phyloP scores from a whole-genome alignment of 1,140 invertebrate genomes.

The Apis florea region DNA sequence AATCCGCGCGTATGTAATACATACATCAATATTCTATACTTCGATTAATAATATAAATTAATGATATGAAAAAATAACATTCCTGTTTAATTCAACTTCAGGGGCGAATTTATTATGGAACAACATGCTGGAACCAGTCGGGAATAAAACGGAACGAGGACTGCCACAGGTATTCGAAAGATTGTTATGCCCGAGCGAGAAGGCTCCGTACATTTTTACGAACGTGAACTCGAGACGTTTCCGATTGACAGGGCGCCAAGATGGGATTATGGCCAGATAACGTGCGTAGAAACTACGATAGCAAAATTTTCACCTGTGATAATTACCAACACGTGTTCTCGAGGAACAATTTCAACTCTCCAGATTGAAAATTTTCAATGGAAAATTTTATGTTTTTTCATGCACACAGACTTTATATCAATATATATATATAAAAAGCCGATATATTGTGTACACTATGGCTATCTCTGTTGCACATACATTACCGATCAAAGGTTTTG shows the following conservation, averaged over 20 bases:
- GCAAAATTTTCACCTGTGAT: neutral
- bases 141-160: constrained; percentile 82
- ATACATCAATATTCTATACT: no score
- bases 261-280: constrained; percentile 56
- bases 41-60: neutral
- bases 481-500: no score
- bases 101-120: constrained; percentile 88
- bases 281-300: neutral
- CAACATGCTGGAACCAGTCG: constrained; percentile 86
- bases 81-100: constrained; percentile 65
- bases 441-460: no score
- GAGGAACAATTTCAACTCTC: neutral
- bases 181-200: constrained; percentile 82
- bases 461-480: no score
- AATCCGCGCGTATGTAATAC: no score
- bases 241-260: constrained; percentile 79
- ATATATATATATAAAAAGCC: no score
- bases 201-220: constrained; percentile 85
- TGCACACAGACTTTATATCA: neutral
- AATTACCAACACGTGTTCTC: neutral
- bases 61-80: neutral
- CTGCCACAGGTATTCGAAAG: constrained; percentile 82
- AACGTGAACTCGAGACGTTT: constrained; percentile 83
- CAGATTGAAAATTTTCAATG: no score
- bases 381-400: neutral